Base-by-base conservation (phyloP, 2,113 vertebrate genomes). In the Eulacestoma nigropectus region DNA sequence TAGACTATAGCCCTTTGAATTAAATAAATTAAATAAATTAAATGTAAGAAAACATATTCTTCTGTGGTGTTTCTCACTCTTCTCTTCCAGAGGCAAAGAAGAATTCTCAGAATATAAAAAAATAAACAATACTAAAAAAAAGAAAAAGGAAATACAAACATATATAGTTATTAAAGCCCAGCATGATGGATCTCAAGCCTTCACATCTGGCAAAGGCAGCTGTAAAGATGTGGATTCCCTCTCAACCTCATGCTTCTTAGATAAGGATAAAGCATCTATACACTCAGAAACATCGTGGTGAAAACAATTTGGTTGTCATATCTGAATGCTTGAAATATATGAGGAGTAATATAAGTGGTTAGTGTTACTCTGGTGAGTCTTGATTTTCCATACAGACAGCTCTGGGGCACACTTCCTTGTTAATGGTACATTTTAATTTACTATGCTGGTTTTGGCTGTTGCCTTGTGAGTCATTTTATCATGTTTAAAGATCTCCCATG, bases 351-450 rank as follows among this genome's bases (percentile, higher is more conserved):
- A 6, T 13, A 84, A 81, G 50, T 39, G 25, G 46, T 55, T 90
- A 39, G 22, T 52, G 73, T 56, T 62, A 68, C 27, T 72, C 86
- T 91, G 30, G 29, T 81, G 63, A 74, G 80, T 39, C 83, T 52
- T 90, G 50, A 65, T 93, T 84, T 89, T 75, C 52, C 80, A 92
- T 27, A 74, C 35, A 88, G 53, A 39, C 55, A 89, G 41, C 91
- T 87, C 81, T 46, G 53, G 77, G 32, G 73, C 56, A 68, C 10
- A 64, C 22, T 89, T 87, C 46, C 52, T 44, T 1, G 1, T 42
- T 92, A 92, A 93, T 37, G 35, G 41, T 23, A 72, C 8, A 41
- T 60, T 95, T 94, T 82, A 72, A 95, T 91, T 92, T 81, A 72
- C 56, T 68, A 13, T 42, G 42, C 72, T 81, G 39, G 27, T 32